Evolutionary conservation across 2,888 invertebrate species (phyloP).

Genomic region (Leuctra nigra): DNA sequence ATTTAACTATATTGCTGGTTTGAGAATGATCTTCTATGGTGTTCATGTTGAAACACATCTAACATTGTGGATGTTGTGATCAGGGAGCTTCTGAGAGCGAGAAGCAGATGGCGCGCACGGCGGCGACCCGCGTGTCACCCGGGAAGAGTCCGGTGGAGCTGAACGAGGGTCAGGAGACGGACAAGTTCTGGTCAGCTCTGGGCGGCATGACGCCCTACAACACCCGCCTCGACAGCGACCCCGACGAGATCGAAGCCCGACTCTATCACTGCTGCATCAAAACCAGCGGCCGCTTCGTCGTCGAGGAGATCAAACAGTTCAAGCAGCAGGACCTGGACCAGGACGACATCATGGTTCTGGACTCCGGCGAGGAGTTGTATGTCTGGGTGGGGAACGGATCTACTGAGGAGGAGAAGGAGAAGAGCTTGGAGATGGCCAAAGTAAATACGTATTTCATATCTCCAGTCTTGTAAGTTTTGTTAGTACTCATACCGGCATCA

Average conservation of each 20-base stretch:
- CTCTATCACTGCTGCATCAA: slow-evolving; percentile 64
- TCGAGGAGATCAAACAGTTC: slow-evolving; percentile 67
- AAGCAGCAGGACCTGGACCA: slow-evolving; percentile 69
- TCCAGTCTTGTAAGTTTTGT: neutral
- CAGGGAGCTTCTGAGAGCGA: slow-evolving; percentile 54
- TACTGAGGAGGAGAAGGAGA: slow-evolving; percentile 53
- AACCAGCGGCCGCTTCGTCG: slow-evolving; percentile 51
- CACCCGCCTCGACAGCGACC: slow-evolving; percentile 36
- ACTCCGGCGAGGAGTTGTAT: slow-evolving; percentile 68
- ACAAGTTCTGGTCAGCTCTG: slow-evolving; percentile 62
- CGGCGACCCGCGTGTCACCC: slow-evolving; percentile 44
- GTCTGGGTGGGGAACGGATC: slow-evolving; percentile 71
- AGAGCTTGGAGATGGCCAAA: slow-evolving; percentile 48
- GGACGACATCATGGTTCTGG: slow-evolving; percentile 71
- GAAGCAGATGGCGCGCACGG: slow-evolving; percentile 53
- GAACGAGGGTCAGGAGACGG: slow-evolving; percentile 60
- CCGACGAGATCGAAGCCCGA: slow-evolving; percentile 44
- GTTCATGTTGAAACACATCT: no score
- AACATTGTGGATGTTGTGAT: no score
- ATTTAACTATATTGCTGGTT: neutral
- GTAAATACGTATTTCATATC: slow-evolving; percentile 37
- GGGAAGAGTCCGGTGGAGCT: slow-evolving; percentile 45
- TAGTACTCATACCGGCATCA: neutral
- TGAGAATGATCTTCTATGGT: neutral
- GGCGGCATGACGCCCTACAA: slow-evolving; percentile 55